phyloP scores from a whole-genome alignment of 1,140 invertebrate species.

The Formica exsecta region DNA sequence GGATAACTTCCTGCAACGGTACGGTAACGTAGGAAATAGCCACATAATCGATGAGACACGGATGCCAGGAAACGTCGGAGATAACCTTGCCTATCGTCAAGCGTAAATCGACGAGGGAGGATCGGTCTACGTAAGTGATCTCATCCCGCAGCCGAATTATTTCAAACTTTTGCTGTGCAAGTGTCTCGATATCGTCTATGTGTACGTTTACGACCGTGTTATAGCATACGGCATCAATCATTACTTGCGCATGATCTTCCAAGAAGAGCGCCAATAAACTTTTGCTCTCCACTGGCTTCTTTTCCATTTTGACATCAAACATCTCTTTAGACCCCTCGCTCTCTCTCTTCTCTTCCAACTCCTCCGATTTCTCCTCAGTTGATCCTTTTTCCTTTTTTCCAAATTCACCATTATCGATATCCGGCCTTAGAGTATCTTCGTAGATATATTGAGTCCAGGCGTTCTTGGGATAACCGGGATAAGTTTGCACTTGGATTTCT shows the following conservation, averaged over 20 bases:
- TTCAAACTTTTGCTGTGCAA: constrained; percentile 74
- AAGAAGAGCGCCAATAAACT: constrained; percentile 73
- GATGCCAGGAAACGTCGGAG: constrained; percentile 89
- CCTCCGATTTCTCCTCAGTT: constrained; percentile 33
- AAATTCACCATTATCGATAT: neutral
- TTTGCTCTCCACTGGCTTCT: constrained; percentile 6
- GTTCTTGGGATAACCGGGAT: constrained; percentile 89
- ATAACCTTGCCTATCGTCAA: constrained; percentile 88
- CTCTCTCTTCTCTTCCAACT: constrained; percentile 13
- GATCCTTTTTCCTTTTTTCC: constrained; percentile 33
- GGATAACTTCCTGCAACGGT: neutral
- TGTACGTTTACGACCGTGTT: constrained; percentile 89
- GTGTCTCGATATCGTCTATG: constrained; percentile 88
- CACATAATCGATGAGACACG: constrained; percentile 88
- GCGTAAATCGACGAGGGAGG: constrained; percentile 87
- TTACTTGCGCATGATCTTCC: constrained; percentile 44
- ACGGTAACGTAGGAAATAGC: constrained; percentile 88
- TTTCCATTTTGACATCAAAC: constrained; percentile 29
- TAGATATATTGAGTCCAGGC: constrained; percentile 90
- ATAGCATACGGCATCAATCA: constrained; percentile 85
- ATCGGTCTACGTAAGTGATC: constrained; percentile 86
- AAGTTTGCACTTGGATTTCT: constrained; percentile 89
- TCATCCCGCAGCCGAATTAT: neutral
- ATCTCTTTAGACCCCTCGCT: constrained; percentile 22
- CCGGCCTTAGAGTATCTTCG: constrained; percentile 66